A percentile compares a stretch with the other conserved stretches of the same genome.
phyloP scores from a whole-genome alignment of 23 tunicate genomes.

The Botrylloides violaceus region DNA sequence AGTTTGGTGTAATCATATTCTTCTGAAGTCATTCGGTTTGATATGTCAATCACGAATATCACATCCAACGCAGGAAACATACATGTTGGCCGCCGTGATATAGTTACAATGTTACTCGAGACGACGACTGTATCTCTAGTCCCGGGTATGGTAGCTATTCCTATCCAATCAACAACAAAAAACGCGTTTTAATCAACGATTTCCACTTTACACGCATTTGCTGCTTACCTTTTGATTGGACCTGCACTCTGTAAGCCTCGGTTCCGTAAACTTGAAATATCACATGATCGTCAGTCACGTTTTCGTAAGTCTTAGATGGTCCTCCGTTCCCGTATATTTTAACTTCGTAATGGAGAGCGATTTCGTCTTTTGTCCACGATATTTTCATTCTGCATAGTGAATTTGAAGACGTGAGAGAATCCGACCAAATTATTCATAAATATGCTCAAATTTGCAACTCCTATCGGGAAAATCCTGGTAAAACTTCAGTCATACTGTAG shows the following conservation, averaged over 20 bases:
- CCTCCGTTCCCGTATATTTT: neutral
- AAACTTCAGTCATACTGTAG: no score
- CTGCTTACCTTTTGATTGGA: constrained; percentile 4
- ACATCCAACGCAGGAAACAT: neutral
- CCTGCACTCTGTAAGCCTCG: neutral
- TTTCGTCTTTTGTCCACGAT: constrained; percentile 8
- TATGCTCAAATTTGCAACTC: no score
- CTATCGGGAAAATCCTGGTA: no score
- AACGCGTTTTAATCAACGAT: no score
- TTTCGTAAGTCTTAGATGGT: neutral
- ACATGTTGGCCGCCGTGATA: neutral
- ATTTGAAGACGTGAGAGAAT: no score
- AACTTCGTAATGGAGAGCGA: constrained; percentile 10
- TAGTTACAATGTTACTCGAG: neutral
- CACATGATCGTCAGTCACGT: constrained; percentile 8
- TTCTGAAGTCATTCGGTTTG: neutral
- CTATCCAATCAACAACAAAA: neutral
- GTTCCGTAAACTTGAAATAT: neutral
- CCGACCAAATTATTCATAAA: no score
- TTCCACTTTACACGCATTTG: neutral
- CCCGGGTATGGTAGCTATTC: neutral
- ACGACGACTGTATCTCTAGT: neutral
- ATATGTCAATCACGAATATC: neutral
- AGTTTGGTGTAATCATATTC: neutral
- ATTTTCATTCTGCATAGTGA: constrained; percentile 5